phyloP scores from a whole-genome alignment of 1,140 invertebrate species.

The Polypedilum pembai region DNA sequence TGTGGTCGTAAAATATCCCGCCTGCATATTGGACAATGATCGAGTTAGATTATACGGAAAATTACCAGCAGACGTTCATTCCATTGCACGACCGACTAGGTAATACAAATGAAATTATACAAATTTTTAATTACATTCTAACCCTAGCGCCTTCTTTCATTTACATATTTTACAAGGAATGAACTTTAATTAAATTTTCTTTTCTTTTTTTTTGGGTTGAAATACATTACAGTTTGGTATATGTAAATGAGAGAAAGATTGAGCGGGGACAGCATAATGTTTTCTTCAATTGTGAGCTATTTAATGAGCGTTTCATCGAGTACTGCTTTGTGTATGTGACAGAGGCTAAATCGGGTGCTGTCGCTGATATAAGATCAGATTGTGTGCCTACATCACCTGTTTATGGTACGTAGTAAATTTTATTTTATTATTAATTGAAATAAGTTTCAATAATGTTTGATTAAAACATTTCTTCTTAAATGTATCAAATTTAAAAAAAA shows the following conservation, averaged over 20 bases:
- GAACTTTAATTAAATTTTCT: constrained; percentile 28
- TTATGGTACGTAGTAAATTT: constrained; percentile 51
- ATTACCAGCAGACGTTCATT: constrained; percentile 57
- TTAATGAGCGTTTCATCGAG: constrained; percentile 70
- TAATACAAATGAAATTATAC: constrained; percentile 34
- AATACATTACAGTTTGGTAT: neutral
- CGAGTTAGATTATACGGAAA: constrained; percentile 65
- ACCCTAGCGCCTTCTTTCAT: neutral
- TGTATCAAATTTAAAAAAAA: no score
- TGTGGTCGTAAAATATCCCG: constrained; percentile 72
- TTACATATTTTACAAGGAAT: constrained; percentile 1
- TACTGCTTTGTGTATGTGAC: constrained; percentile 82
- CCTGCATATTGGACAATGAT: constrained; percentile 65
- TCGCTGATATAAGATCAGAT: constrained; percentile 69
- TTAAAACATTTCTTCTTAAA: constrained; percentile 3
- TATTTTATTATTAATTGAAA: constrained; percentile 29
- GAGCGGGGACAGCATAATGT: constrained; percentile 60
- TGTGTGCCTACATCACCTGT: constrained; percentile 72
- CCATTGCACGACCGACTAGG: constrained; percentile 51
- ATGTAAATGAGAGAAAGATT: constrained; percentile 31
- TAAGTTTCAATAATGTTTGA: constrained; percentile 1
- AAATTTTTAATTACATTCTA: constrained; percentile 1
- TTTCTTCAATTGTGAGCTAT: constrained; percentile 71
- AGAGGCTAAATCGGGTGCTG: constrained; percentile 68
- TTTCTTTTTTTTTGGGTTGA: neutral